A percentile compares a stretch with the other conserved stretches of the same genome.
These are phyloP conservation scores for Microctonus hyperodae DNA, from an alignment of 2,888 invertebrate species.

Conservation along the genomic window DNA sequence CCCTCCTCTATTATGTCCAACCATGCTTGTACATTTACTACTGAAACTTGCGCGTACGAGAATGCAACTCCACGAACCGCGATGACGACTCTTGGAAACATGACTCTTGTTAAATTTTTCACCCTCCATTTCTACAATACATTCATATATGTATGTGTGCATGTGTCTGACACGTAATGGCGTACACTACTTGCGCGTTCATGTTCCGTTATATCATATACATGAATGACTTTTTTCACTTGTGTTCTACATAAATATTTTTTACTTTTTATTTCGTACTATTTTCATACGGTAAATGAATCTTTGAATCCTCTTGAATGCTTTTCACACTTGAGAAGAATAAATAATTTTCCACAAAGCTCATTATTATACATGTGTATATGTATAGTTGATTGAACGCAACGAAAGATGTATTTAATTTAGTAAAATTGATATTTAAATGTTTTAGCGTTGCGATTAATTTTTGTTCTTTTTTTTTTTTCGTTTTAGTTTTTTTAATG, in stretches of 20 bases:
- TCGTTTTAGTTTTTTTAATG: too few species aligned
- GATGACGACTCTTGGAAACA: slow-evolving; percentile 9
- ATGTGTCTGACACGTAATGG: background rate
- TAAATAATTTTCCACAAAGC: background rate
- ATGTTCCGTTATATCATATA: background rate
- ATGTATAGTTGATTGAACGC: too few species aligned
- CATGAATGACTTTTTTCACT: background rate
- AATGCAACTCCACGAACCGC: slow-evolving; percentile 5
- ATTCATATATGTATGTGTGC: too few species aligned
- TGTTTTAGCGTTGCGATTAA: background rate
- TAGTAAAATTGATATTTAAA: background rate
- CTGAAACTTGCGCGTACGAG: slow-evolving; percentile 4
- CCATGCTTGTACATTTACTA: slow-evolving; percentile 6
- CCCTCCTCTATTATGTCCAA: slow-evolving; percentile 6
- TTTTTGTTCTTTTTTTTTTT: too few species aligned
- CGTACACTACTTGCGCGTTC: background rate
- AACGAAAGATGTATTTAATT: background rate
- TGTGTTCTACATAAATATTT: background rate
- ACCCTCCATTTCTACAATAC: background rate
- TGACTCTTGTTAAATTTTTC: slow-evolving; percentile 7
- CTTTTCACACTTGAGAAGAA: background rate
- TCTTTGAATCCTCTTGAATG: background rate
- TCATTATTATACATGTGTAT: too few species aligned
- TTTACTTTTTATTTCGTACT: background rate
- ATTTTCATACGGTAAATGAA: background rate